Percentiles rank a stretch among this genome's conserved stretches.
These are phyloP conservation scores for Mormyrus iriodes DNA, from an alignment of 2,113 vertebrate genomes.

Conservation along the genomic window DNA sequence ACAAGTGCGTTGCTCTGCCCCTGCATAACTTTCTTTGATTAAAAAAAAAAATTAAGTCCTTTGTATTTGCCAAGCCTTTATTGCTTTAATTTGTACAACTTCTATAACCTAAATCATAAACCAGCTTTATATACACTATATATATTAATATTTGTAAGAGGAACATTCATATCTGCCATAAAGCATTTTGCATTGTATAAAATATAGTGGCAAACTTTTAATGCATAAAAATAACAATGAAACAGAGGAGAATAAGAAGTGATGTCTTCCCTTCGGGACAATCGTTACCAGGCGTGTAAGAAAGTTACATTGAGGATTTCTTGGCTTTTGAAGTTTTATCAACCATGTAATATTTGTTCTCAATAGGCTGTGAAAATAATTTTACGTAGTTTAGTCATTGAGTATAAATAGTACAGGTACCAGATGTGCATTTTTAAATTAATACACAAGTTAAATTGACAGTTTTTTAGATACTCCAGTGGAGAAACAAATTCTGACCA, in stretches of 20 bases:
- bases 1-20: not conserved
- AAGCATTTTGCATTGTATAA: slow-evolving; percentile 75
- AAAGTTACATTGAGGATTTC: slow-evolving; percentile 40
- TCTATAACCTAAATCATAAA: slow-evolving; percentile 34
- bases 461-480: not conserved
- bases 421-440: not conserved
- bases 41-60: not conserved
- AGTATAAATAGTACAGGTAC: not conserved
- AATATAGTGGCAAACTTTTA: slow-evolving; percentile 72
- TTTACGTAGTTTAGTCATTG: not conserved
- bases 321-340: slow-evolving; percentile 27
- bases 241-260: slow-evolving; percentile 65
- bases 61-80: slow-evolving; percentile 23
- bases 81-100: slow-evolving; percentile 37
- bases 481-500: not conserved
- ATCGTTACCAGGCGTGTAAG: slow-evolving; percentile 36
- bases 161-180: slow-evolving; percentile 78
- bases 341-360: slow-evolving; percentile 40
- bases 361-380: slow-evolving; percentile 26
- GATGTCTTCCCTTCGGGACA: slow-evolving; percentile 56
- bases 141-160: slow-evolving; percentile 50
- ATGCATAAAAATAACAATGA: slow-evolving; percentile 67
- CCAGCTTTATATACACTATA: slow-evolving; percentile 35
- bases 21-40: not conserved
- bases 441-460: not conserved